These are phyloP conservation scores for rabbit (Oryctolagus cuniculus) DNA, from an alignment of 2,113 vertebrate genomes.

Conservation along the genomic window mOryCun1.1 NC_091438.1:89366501-89367000, in stretches of 20 bases:
- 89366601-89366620: slow-evolving; percentile 69
- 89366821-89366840: slow-evolving; percentile 83
- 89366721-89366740: slow-evolving; percentile 84
- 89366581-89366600: slow-evolving; percentile 9
- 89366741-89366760: slow-evolving; percentile 86
- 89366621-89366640: slow-evolving; percentile 75
- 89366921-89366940: slow-evolving; percentile 86
- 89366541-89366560: slow-evolving; percentile 48
- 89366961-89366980: slow-evolving; percentile 86
- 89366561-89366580: slow-evolving; percentile 64
- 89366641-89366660: slow-evolving; percentile 67
- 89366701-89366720: slow-evolving; percentile 79
- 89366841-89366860: slow-evolving; percentile 84
- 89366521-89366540: background rate
- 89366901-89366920: slow-evolving; percentile 79
- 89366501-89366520: slow-evolving; percentile 64
- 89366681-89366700: slow-evolving; percentile 66
- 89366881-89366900: slow-evolving; percentile 84
- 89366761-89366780: slow-evolving; percentile 53
- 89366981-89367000: slow-evolving; percentile 83
- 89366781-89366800: slow-evolving; percentile 84
- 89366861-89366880: slow-evolving; percentile 81
- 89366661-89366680: slow-evolving; percentile 79
- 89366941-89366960: slow-evolving; percentile 85
- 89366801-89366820: slow-evolving; percentile 85